These are phyloP conservation scores for Dicrurus megarhynchus DNA, from an alignment of 2,113 vertebrate species.

Conservation along the genomic window DNA sequence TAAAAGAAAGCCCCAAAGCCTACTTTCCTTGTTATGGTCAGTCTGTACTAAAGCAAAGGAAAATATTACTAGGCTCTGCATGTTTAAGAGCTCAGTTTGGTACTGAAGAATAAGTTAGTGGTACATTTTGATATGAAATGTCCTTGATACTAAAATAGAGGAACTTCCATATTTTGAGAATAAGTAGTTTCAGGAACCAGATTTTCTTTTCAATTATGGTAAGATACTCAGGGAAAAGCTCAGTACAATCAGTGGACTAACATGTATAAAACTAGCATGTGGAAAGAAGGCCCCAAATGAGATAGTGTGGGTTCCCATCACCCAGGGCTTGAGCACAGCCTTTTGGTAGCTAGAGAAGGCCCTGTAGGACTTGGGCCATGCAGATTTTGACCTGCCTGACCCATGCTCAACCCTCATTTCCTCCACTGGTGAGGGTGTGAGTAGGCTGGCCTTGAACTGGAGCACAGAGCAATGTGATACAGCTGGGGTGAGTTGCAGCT, in stretches of 20 bases:
- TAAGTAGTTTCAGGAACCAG: not conserved
- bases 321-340: not conserved
- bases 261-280: not conserved
- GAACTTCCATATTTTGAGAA: not conserved
- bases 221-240: not conserved
- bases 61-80: not conserved
- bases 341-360: not conserved
- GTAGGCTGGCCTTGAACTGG: not conserved
- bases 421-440: fast-evolving
- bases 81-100: not conserved
- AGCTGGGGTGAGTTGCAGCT: not conserved
- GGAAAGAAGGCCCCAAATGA: not conserved
- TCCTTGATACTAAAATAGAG: not conserved
- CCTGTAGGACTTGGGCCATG: not conserved
- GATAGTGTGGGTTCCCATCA: fast-evolving
- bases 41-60: not conserved
- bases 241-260: not conserved
- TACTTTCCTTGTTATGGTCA: not conserved
- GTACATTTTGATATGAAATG: not conserved
- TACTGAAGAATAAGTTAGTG: not conserved
- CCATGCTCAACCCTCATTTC: not conserved
- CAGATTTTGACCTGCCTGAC: not conserved
- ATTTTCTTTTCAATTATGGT: not conserved
- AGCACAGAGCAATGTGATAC: not conserved
- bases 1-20: not conserved